Percentiles rank a stretch among this genome's conserved stretches.
These are phyloP conservation scores for Lepidurus couesii DNA, from an alignment of 1,140 invertebrate species.

Conservation along the genomic window DNA sequence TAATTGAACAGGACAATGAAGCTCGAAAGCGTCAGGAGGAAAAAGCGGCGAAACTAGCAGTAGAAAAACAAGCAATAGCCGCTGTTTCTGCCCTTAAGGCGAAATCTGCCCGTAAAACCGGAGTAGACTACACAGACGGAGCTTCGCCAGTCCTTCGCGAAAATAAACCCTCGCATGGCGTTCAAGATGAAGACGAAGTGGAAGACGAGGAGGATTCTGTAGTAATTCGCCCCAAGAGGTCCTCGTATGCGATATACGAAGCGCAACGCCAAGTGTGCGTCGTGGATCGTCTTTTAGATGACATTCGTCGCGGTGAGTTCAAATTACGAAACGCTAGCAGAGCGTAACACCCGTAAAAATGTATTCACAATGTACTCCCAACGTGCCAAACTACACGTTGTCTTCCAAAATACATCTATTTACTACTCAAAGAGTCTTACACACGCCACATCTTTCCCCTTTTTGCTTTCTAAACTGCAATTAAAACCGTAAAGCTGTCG, in stretches of 20 bases:
- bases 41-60: slow-evolving; percentile 34
- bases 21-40: slow-evolving; percentile 35
- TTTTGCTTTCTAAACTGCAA: too few species aligned
- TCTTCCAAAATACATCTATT: not conserved
- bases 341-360: not conserved
- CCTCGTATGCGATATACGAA: not conserved
- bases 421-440: not conserved
- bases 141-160: not conserved
- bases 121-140: slow-evolving; percentile 26
- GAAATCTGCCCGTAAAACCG: not conserved
- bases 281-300: slow-evolving; percentile 41
- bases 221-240: not conserved
- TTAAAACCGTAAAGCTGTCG: too few species aligned
- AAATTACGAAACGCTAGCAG: slow-evolving; percentile 38
- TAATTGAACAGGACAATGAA: slow-evolving; percentile 28
- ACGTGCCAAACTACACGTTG: not conserved
- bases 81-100: not conserved
- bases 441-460: too few species aligned
- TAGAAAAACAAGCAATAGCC: slow-evolving; percentile 28
- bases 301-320: slow-evolving; percentile 42
- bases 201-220: not conserved
- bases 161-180: not conserved
- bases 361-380: not conserved
- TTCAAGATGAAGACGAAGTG: not conserved
- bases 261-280: slow-evolving; percentile 38